A percentile compares a stretch with the other conserved stretches of the same genome.
These are phyloP conservation scores for Apis laboriosa DNA, from an alignment of 1,140 invertebrate genomes.

Conservation along the genomic window DNA sequence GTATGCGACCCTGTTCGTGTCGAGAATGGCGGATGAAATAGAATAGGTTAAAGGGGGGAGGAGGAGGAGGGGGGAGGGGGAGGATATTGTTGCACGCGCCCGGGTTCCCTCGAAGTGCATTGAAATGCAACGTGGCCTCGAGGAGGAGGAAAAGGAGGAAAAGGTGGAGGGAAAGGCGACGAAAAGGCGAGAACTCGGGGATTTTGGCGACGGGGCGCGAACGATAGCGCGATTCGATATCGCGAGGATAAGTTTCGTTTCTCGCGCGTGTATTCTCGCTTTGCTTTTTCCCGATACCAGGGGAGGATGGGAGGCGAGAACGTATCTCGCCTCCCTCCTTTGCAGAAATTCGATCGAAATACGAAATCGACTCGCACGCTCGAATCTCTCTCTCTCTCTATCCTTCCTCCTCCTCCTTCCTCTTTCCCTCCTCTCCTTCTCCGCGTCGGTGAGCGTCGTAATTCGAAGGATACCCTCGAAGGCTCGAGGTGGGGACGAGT, in stretches of 20 bases:
- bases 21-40: constrained; percentile 43
- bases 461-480: background rate
- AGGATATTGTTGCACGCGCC: constrained; percentile 14
- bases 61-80: no score
- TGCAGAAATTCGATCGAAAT: background rate
- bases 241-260: background rate
- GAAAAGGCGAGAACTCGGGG: background rate
- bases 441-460: background rate
- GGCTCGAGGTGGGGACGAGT: background rate
- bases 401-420: no score
- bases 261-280: no score
- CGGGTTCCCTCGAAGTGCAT: background rate
- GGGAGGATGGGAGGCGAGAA: no score
- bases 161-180: background rate
- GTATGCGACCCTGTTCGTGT: constrained; percentile 56
- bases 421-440: background rate
- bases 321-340: background rate
- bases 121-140: constrained; percentile 12
- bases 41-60: background rate
- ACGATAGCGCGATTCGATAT: background rate
- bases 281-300: background rate
- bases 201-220: background rate
- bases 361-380: no score
- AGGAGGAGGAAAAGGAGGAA: no score
- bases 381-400: no score